phyloP scores from a whole-genome alignment of 2,888 invertebrate species.

The Formica aserva region DNA sequence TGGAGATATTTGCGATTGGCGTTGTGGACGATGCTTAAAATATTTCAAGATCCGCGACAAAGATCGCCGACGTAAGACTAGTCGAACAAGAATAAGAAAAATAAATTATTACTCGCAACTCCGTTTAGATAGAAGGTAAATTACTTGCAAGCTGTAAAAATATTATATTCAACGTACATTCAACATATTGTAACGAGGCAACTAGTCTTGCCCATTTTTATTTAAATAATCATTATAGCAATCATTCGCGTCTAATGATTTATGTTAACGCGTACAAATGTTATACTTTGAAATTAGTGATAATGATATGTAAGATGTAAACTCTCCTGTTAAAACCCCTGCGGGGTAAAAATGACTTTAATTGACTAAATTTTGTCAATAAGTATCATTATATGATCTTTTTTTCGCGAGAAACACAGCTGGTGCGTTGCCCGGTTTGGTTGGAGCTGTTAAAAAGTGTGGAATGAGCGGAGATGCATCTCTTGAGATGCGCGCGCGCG shows the following conservation, averaged over 20 bases:
- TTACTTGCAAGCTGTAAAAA: background rate
- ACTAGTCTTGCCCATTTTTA: background rate
- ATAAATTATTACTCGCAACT: slow-evolving; percentile 46
- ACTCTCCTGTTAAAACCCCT: too few species aligned
- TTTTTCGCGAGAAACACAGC: background rate
- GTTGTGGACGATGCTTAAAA: slow-evolving; percentile 63
- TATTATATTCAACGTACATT: background rate
- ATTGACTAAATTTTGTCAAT: background rate
- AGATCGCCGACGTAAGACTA: slow-evolving; percentile 60
- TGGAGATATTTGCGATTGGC: background rate
- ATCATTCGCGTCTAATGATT: background rate
- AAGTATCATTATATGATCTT: background rate
- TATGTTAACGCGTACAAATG: background rate
- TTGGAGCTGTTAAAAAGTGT: slow-evolving; percentile 5
- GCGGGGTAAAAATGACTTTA: background rate
- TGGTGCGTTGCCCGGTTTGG: background rate
- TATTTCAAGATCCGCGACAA: slow-evolving; percentile 39
- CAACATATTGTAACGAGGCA: background rate
- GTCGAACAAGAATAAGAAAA: slow-evolving; percentile 59
- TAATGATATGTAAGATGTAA: background rate
- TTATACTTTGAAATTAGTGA: background rate
- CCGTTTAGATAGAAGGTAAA: slow-evolving; percentile 22
- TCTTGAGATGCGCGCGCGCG: slow-evolving; percentile 12
- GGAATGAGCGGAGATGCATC: slow-evolving; percentile 30
- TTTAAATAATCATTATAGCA: slow-evolving; percentile 10